phyloP scores from a whole-genome alignment of 2,797 vertebrate species.

The Vultur gryphus region DNA sequence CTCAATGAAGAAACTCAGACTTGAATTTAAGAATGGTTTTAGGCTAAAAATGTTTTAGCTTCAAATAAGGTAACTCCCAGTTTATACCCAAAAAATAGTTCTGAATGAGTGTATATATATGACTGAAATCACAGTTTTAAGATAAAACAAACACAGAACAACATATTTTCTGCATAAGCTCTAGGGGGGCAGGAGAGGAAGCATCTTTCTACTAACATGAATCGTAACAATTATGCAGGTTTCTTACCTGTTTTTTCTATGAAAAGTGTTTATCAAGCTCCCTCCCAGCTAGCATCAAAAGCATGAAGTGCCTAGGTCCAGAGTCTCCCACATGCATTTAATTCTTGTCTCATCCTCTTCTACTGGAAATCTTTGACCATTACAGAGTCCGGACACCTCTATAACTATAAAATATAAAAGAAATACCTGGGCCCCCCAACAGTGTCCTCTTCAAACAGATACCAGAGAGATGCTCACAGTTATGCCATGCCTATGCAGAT shows the following conservation, averaged over 20 bases:
- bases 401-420: constrained; percentile 72
- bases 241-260: constrained; percentile 59
- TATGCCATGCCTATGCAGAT: constrained; percentile 53
- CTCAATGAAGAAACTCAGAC: neutral
- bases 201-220: neutral
- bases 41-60: neutral
- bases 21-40: neutral
- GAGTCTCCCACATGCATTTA: constrained; percentile 58
- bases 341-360: constrained; percentile 66
- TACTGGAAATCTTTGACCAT: constrained; percentile 62
- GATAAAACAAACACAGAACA: neutral
- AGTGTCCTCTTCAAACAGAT: constrained; percentile 63
- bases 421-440: constrained; percentile 68
- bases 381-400: constrained; percentile 61
- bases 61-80: neutral
- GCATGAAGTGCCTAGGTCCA: constrained; percentile 60
- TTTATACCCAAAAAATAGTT: neutral
- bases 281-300: constrained; percentile 64
- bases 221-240: neutral
- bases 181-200: neutral
- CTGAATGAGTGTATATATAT: neutral
- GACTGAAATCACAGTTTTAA: neutral
- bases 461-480: constrained; percentile 46
- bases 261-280: constrained; percentile 55
- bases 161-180: neutral